These are phyloP conservation scores for Parnassius apollo DNA, from an alignment of 2,888 invertebrate species.

Conservation along the genomic window DNA sequence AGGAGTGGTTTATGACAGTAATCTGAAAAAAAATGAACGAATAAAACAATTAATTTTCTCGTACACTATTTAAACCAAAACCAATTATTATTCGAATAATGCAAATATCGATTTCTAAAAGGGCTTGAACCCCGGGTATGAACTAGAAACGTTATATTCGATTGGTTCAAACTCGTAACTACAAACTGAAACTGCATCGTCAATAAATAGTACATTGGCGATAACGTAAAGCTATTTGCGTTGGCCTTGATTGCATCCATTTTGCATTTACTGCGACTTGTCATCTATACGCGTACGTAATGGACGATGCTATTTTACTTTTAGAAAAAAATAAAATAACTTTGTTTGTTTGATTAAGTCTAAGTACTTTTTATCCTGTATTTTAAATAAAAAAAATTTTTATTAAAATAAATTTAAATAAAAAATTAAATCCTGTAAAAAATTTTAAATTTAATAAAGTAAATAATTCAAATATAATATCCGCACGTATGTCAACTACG, in stretches of 20 bases:
- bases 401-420: too few relatives aligned
- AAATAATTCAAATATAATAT: too few relatives aligned
- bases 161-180: conserved; percentile 1
- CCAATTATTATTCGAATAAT: too few relatives aligned
- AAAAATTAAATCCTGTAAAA: too few relatives aligned
- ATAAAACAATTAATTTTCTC: too few relatives aligned
- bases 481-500: too few relatives aligned
- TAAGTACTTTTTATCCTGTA: neutral
- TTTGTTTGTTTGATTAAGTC: neutral
- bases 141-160: neutral
- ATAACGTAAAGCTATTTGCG: conserved; percentile 39
- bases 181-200: conserved; percentile 20
- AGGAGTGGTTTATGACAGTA: too few relatives aligned
- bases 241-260: conserved; percentile 46
- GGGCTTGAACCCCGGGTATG: neutral
- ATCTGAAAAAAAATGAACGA: too few relatives aligned
- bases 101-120: too few relatives aligned
- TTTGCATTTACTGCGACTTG: conserved; percentile 39
- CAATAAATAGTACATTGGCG: conserved; percentile 29
- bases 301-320: conserved; percentile 25
- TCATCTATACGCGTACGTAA: conserved; percentile 31
- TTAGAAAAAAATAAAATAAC: conserved; percentile 18
- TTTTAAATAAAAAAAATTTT: too few relatives aligned
- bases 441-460: too few relatives aligned
- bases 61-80: too few relatives aligned